Base-by-base conservation (phyloP, 2,113 vertebrate species). In the Numida meleagris region DNA sequence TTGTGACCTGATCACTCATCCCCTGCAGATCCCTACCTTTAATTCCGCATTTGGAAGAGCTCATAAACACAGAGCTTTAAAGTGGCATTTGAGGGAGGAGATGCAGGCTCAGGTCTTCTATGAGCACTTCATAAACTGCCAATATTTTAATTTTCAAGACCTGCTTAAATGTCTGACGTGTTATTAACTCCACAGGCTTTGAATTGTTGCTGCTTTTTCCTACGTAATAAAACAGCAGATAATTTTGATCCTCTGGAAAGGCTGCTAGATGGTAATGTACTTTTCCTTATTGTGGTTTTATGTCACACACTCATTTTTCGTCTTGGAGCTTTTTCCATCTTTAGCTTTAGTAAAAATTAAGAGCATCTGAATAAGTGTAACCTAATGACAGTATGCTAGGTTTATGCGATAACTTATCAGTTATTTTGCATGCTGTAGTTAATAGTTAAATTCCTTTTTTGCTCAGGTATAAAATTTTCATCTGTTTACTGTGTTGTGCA, bases 361-460 rank as follows among this genome's bases (percentile, higher is more conserved):
- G 73, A 88, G 82, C 84, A 68, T 84, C 36, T 82, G 61, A 92
- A 68, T 95, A 70, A 65, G 80, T 94, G 59, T 95, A 91, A 89
- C 29, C 48, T 90, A 90, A 82, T 86, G 93, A 80, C 33, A 63
- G 53, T 95, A 81, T 88, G 85, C 72, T 90, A 90, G 48, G 53
- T 88, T 86, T 88, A 59, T 58, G 76, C 90, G 90, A 86, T 86
- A 90, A 86, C 38, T 51, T 72, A 86, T 87, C 93, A 88, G 90
- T 57, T 90, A 95, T 45, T 94, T 74, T 96, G 96, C 85, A 86
- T 96, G 96, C 82, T 16, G 38, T 92, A 96, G 90, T 96, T 94
- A 89, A 90, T 78, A 94, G 63, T 96, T 86, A 90, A 91, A 93
- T 71, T 93, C n/a, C 23, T 96, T 92, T 93, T 95, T 91, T 90